These are phyloP conservation scores for Rhopalosiphum maidis DNA, from an alignment of 1,140 invertebrate genomes.

Conservation along the genomic window DNA sequence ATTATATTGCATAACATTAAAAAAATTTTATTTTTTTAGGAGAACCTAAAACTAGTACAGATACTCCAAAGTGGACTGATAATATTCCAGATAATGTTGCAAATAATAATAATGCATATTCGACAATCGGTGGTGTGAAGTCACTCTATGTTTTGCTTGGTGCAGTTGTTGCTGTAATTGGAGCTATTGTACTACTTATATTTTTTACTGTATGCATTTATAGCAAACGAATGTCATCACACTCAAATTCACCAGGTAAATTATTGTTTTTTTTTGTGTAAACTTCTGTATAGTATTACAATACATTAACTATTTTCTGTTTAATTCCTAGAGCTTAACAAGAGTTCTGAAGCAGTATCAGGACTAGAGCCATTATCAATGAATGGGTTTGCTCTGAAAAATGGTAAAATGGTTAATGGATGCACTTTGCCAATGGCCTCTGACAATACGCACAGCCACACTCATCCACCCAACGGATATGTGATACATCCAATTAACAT, in stretches of 20 bases:
- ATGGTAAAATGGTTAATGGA: constrained; percentile 57
- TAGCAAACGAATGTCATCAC: constrained; percentile 62
- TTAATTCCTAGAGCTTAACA: constrained; percentile 36
- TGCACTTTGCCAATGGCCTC: constrained; percentile 31
- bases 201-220: constrained; percentile 66
- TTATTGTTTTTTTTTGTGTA: neutral
- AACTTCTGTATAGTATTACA: neutral
- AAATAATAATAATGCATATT: constrained; percentile 58
- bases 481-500: constrained; percentile 67
- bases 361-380: constrained; percentile 61
- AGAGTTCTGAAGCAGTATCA: constrained; percentile 58
- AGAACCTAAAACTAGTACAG: constrained; percentile 59
- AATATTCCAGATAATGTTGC: constrained; percentile 55
- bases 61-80: constrained; percentile 50
- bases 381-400: constrained; percentile 58
- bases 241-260: constrained; percentile 34
- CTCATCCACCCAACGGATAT: constrained; percentile 49
- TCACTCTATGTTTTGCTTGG: constrained; percentile 69
- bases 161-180: constrained; percentile 65
- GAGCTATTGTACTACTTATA: constrained; percentile 64
- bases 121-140: constrained; percentile 62
- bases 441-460: constrained; percentile 57
- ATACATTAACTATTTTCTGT: neutral
- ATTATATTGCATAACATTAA: neutral
- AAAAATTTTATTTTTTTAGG: constrained; percentile 57